Evolutionary conservation across 2,888 invertebrate species (phyloP), one percentile per base, ranked within the genome.

Genomic region (Hemithea aestivaria): DNA sequence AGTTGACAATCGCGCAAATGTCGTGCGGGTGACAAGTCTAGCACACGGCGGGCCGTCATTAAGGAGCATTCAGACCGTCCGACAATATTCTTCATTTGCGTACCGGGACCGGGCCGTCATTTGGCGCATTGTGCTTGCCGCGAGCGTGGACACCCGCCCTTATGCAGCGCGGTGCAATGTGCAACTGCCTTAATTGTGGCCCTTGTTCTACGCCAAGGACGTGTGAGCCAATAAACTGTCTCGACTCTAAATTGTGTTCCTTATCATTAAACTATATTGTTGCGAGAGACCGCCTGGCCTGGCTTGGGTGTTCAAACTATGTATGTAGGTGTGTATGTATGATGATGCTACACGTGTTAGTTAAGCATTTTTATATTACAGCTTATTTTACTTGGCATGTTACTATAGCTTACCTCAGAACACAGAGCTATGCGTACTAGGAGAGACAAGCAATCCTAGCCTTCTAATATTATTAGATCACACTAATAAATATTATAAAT

Each of bases 81-180:
- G 82, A 85, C 85, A 87, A 87, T 87, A 87, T 87, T 87, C 87
- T 85, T 87, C 87, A 85, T 87, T 87, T 84, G 82, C 85, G 81
- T 80, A 70, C 74, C 68, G 69, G 66, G 65, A 53, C 51, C n/a
- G n/a, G 68, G 71, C 61, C 79, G 75, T 84, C 83, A 87, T 85
- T 87, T 85, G 78, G 73, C 75, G 77, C 65, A 87, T 87, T 87
- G 85, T 87, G 76, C 70, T 58, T 56, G 66, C 45, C 55, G 51
- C 58, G 51, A 34, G 34, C 40, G 39, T 40, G 56, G 53, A 53
- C 66, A 59, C 66, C 56, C 68, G 62, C 74, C 76, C 77, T 73
- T 16, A 16, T 69, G 71, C 73, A 66, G 53, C 63, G 71, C 78
- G 69, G 64, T 73, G 77, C 77, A 76, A 64, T 73, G 67, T 75